Evolutionary conservation across 1,140 invertebrate genomes (phyloP), one percentile per base, ranked within the genome.

Genomic region (Chymomyza costata): DNA sequence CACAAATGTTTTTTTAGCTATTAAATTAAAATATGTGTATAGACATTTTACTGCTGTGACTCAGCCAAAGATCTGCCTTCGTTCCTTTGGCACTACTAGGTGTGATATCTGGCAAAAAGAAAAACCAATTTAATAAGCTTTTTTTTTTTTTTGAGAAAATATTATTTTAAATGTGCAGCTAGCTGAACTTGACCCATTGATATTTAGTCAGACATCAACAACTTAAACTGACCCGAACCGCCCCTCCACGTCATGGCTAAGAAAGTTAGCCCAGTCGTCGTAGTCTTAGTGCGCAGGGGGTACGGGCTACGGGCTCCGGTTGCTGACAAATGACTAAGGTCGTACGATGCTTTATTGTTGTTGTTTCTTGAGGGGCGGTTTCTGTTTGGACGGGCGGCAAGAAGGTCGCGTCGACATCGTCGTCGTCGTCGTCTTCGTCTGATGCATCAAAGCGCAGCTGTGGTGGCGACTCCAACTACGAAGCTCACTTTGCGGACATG

Each of bases 301-400:
- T n/a, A n/a, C n/a, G n/a, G n/a, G n/a, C n/a, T n/a, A n/a, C n/a
- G n/a, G n/a, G 51, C 11, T 45, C 31, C 52, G 7, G 44, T 49
- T 47, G 69, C 71, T 80, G 73, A 80, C 73, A 80, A 80, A 80
- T 80, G 73, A 80, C 73, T 80, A 80, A 80, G 73, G 73, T 80
- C 62, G 73, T 55, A 57, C 48, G 63, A 68, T 47, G 64, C 63
- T 70, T 69, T 60, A n/a, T n/a, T 58, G 58, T 63, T 44, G 66
- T 28, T 34, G n/a, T 34, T 34, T 54, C 59, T 37, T 43, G 41
- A 45, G 67, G 67, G 73, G 74, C 74, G 73, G 68, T 56, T 68
- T 57, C 64, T 60, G 65, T 52, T 73, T 73, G 67, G 68, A 65
- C 68, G 67, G 73, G 73, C 64, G 73, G 73, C 60, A 74, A 74